Base-by-base conservation (phyloP, 2,113 vertebrate species). In the Osmerus eperlanus region DNA sequence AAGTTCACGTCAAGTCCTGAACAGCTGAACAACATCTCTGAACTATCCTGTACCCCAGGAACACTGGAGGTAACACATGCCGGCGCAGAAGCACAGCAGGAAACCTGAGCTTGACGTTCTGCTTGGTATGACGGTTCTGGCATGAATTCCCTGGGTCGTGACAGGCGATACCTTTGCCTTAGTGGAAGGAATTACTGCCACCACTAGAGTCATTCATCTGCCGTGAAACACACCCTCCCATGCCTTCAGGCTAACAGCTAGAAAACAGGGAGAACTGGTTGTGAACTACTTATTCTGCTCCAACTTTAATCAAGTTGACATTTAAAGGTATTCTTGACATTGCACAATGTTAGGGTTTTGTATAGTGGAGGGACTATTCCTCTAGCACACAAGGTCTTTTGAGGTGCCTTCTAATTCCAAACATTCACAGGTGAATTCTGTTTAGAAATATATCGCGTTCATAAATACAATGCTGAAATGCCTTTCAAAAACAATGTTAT, bases 241-340 rank as follows among this genome's bases (percentile, higher is more conserved):
- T 51, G n/a, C n/a, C 32, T 65, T 41, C 11, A 15, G 36, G 64
- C n/a, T 65, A n/a, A 36, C n/a, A 21, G 3, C 58, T 15, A 16
- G 14, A 62, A 21, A 87, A 82, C 80, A 81, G 72, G 75, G 19
- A 28, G 0, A 68, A 86, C 84, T 2, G 14, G 80, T 79, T 71
- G 13, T 0, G 54, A 36, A 29, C 4, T 59, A 77, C 76, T 67
- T 3, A 1, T 63, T 69, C 71, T 36, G 67, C 77, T 9, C 16
- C 41, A 51, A 28, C 25, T 41, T 66, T 72, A 16, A 74, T 71
- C 25, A 41, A 47, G 62, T 18, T 14, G 63, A 71, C 13, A 73
- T 65, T 71, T 75, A 61, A 14, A 66, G 67, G 15, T 67, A 47
- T 47, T 58, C 68, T 62, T 65, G 47, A n/a, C 54, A 71, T 11